phyloP scores from a whole-genome alignment of 1,140 invertebrate species.

The Steinernema feltiae region DNA sequence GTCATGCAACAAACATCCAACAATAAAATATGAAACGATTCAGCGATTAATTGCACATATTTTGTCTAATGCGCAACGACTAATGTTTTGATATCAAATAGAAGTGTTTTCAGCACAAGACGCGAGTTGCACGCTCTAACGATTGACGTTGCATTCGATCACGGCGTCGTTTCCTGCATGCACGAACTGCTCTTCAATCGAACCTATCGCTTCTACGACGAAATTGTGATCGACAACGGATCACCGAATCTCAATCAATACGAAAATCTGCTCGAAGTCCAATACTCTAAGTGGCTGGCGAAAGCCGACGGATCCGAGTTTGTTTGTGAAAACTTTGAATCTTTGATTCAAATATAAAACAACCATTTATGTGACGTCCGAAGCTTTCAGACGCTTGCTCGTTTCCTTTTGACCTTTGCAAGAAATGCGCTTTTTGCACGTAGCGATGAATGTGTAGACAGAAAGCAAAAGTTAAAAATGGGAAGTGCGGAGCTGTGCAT shows the following conservation, averaged over 20 bases:
- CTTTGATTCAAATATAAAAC: neutral
- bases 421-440: neutral
- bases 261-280: constrained; percentile 4
- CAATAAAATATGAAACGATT: too few species aligned
- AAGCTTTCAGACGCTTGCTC: neutral
- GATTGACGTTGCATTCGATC: neutral
- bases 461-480: neutral
- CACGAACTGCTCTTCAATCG: constrained; percentile 6
- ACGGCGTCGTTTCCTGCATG: constrained; percentile 2
- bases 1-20: too few species aligned
- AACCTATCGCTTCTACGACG: constrained; percentile 6
- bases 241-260: neutral
- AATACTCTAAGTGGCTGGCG: neutral
- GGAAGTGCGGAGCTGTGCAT: too few species aligned
- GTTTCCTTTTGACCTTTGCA: neutral
- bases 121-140: neutral
- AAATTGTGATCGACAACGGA: neutral
- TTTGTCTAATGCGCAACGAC: too few species aligned
- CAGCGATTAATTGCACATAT: too few species aligned
- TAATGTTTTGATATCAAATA: too few species aligned
- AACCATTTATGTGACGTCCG: neutral
- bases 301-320: constrained; percentile 3
- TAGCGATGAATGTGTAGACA: neutral
- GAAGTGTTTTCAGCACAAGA: neutral
- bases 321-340: neutral